These are phyloP conservation scores for Enteromius anoplus DNA, from an alignment of 2,797 vertebrate species.

Conservation along the genomic window DNA sequence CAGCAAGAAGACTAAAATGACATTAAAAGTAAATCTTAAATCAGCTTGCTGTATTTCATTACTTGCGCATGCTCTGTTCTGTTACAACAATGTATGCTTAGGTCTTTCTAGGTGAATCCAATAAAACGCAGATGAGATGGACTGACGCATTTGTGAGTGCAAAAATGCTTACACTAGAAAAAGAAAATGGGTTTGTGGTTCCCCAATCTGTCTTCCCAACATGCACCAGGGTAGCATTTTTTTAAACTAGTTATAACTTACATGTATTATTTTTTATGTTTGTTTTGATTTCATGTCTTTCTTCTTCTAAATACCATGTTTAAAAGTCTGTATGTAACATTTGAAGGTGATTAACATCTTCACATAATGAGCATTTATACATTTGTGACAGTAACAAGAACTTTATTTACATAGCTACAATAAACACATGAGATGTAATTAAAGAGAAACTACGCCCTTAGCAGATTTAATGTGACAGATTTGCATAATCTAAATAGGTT, in stretches of 20 bases:
- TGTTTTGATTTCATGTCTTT: not conserved
- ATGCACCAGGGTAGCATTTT: not conserved
- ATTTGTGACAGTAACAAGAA: not conserved
- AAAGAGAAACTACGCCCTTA: not conserved
- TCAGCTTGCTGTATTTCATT: not conserved
- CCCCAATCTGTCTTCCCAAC: not conserved
- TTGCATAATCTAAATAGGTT: not conserved
- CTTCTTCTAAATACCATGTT: not conserved
- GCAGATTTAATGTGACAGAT: not conserved
- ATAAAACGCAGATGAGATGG: not conserved
- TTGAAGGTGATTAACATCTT: not conserved
- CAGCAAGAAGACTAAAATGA: not conserved
- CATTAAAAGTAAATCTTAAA: not conserved
- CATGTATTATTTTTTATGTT: not conserved
- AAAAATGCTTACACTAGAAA: constrained; percentile 6
- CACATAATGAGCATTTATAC: not conserved
- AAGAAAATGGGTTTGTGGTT: not conserved
- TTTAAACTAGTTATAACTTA: no score
- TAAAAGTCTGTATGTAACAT: not conserved
- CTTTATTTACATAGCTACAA: not conserved
- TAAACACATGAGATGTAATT: not conserved
- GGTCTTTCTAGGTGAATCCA: not conserved
- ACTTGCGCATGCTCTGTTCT: not conserved
- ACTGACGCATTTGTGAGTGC: not conserved
- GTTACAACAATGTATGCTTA: not conserved